Evolutionary conservation across 1,140 invertebrate genomes (phyloP).

Genomic region (Nephila pilipes): DNA sequence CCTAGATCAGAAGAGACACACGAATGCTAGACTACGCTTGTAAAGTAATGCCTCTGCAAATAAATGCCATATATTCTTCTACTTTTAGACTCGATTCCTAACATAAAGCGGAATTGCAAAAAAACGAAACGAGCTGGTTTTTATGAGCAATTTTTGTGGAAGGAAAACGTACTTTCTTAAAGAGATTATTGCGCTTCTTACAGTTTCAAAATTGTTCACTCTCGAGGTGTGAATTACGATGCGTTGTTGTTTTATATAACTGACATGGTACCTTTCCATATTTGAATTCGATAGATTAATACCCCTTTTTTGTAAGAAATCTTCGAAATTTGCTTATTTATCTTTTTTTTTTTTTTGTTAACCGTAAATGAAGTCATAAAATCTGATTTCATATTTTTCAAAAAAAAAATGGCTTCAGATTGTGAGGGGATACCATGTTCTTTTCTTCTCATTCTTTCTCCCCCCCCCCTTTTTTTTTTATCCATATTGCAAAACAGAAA

Average conservation of each 20-base stretch:
- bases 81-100: neutral
- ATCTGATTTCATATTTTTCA: no score
- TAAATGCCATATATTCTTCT: constrained; percentile 49
- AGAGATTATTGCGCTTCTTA: neutral
- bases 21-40: constrained; percentile 14
- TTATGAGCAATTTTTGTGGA: constrained; percentile 3
- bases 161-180: neutral
- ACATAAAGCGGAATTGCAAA: constrained; percentile 57
- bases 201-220: neutral
- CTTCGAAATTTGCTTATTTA: neutral
- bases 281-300: neutral
- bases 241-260: neutral
- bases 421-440: no score
- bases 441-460: no score
- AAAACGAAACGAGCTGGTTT: neutral
- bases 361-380: no score
- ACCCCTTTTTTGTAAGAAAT: neutral
- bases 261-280: neutral
- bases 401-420: no score
- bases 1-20: constrained; percentile 28
- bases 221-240: neutral
- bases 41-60: constrained; percentile 48
- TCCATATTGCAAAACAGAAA: no score
- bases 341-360: no score
- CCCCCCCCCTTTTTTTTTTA: no score